These are phyloP conservation scores for Tricholaema leucomelas DNA, from an alignment of 2,113 vertebrate genomes.

Conservation along the genomic window DNA sequence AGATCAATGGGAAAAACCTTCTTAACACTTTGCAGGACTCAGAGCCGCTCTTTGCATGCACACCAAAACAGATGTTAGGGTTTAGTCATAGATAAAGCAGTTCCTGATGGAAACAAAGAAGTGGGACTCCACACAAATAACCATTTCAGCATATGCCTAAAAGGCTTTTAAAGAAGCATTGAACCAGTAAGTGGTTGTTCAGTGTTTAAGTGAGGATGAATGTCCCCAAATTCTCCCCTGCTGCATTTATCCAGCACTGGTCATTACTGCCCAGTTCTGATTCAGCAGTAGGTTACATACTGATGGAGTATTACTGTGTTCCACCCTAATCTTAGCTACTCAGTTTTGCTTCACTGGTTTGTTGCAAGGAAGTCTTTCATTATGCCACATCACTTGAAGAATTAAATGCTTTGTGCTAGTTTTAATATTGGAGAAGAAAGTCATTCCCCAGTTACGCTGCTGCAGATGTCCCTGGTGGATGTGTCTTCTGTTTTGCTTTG, in stretches of 20 bases:
- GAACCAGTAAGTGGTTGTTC: background rate
- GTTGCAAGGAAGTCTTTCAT: background rate
- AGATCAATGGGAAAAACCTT: background rate
- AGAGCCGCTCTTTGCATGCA: background rate
- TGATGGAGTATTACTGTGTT: background rate
- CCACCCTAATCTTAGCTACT: background rate
- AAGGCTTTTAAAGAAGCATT: background rate
- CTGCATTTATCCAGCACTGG: background rate
- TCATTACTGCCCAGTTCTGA: background rate
- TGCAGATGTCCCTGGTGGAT: background rate
- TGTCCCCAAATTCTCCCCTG: background rate
- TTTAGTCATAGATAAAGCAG: background rate
- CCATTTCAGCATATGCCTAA: background rate
- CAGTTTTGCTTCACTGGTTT: background rate
- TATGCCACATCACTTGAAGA: background rate
- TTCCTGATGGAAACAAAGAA: background rate
- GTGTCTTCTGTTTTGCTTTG: background rate
- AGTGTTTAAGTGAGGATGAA: background rate
- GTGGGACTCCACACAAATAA: background rate
- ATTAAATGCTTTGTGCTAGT: background rate
- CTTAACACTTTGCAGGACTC: background rate
- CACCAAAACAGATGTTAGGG: background rate
- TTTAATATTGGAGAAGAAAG: background rate
- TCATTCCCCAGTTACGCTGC: background rate
- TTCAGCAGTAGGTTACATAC: background rate